These are phyloP conservation scores for Myripristis jacobus DNA, from an alignment of 2,797 vertebrate genomes.

Conservation along the genomic window DNA sequence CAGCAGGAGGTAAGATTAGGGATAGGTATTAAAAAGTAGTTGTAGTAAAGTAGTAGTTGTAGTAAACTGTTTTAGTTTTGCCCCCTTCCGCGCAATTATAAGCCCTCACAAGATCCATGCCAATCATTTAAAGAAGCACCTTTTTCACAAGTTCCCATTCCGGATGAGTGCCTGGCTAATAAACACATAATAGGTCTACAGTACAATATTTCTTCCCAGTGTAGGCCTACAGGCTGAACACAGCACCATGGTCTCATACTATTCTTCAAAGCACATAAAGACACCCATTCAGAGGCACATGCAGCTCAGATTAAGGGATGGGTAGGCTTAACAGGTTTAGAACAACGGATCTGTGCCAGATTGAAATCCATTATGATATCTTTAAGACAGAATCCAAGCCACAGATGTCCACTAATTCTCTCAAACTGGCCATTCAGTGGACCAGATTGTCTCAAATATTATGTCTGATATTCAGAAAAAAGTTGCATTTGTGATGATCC, in stretches of 20 bases:
- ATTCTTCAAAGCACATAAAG: slow-evolving; percentile 23
- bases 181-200: slow-evolving; percentile 12
- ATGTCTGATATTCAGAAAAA: no score
- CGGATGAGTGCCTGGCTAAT: not conserved
- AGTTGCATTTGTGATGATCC: no score
- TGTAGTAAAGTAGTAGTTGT: not conserved
- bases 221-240: not conserved
- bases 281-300: slow-evolving; percentile 33
- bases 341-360: slow-evolving; percentile 48
- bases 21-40: not conserved
- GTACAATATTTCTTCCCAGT: slow-evolving; percentile 3
- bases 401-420: not conserved
- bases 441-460: not conserved
- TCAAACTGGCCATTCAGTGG: not conserved
- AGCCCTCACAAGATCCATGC: not conserved
- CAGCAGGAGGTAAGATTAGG: not conserved
- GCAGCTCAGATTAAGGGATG: slow-evolving; percentile 55
- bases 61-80: not conserved
- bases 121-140: not conserved
- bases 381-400: slow-evolving; percentile 27
- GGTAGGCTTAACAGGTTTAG: slow-evolving; percentile 69
- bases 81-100: not conserved
- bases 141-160: not conserved
- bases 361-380: slow-evolving; percentile 50
- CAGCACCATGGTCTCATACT: slow-evolving; percentile 10